phyloP scores from a whole-genome alignment of 2,797 vertebrate genomes.

The Pteronotus mesoamericanus region DNA sequence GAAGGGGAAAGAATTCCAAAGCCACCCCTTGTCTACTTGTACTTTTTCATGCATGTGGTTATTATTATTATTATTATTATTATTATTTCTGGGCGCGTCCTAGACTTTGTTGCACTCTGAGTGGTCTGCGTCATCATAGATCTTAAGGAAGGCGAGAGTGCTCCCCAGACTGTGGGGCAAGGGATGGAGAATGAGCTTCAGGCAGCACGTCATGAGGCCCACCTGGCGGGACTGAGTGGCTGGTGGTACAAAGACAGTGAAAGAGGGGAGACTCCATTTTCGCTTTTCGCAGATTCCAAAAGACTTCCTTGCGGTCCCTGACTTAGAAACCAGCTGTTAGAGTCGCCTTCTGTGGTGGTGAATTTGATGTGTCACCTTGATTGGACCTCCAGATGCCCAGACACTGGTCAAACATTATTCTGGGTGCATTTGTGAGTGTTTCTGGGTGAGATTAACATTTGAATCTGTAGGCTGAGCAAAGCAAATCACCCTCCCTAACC shows the following conservation, averaged over 20 bases:
- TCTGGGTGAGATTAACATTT: not conserved
- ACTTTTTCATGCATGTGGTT: not conserved
- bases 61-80: not conserved
- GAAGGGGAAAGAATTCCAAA: constrained; percentile 4
- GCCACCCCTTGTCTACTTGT: not conserved
- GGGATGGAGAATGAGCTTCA: constrained; percentile 33
- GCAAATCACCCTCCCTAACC: not conserved
- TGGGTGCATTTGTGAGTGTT: not conserved
- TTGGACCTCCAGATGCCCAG: not conserved
- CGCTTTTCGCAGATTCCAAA: not conserved
- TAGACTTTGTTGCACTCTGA: constrained; percentile 44
- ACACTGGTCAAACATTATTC: not conserved
- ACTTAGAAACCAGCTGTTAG: not conserved
- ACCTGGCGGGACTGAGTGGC: not conserved
- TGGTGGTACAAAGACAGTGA: too few relatives aligned
- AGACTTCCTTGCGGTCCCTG: not conserved
- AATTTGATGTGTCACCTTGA: not conserved
- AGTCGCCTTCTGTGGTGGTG: not conserved
- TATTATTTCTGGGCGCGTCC: not conserved
- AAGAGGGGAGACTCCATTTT: not conserved
- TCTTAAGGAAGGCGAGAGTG: constrained; percentile 33
- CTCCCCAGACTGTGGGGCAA: constrained; percentile 56
- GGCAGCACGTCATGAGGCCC: constrained; percentile 42
- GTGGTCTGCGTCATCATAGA: constrained; percentile 36
- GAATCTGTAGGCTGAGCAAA: not conserved